Conservation (phyloP, 2,797 vertebrate species). For the Poecile montanus region DNA sequence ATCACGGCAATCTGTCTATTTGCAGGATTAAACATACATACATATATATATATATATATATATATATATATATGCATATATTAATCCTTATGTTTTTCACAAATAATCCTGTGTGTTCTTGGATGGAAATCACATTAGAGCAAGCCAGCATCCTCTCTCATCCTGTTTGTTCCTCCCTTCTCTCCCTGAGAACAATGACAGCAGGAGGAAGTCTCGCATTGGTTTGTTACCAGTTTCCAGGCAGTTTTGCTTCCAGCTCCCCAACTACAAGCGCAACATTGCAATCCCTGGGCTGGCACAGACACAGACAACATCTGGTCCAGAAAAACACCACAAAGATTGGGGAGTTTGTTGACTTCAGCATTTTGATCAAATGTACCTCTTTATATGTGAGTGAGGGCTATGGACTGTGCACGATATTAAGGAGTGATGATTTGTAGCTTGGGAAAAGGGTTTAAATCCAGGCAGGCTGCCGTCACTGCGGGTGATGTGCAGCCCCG, state of each 20-base stretch:
- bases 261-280: background rate
- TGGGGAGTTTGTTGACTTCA: background rate
- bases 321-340: background rate
- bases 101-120: background rate
- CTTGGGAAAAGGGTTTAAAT: background rate
- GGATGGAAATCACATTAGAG: background rate
- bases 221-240: slow-evolving; percentile 57
- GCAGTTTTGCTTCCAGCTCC: slow-evolving; percentile 57
- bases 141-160: background rate
- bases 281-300: background rate
- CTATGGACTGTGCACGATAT: no score
- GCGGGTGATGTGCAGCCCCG: background rate
- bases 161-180: slow-evolving; percentile 38
- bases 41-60: background rate
- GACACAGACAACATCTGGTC: background rate
- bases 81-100: background rate
- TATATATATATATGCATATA: background rate
- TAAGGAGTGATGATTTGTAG: background rate
- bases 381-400: background rate
- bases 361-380: background rate
- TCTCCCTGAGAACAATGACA: slow-evolving; percentile 42
- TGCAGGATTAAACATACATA: background rate
- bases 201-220: slow-evolving; percentile 56
- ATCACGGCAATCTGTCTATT: background rate
- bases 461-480: background rate